Base-by-base conservation (phyloP, 2,888 invertebrate species). In the Melanargia galathea region DNA sequence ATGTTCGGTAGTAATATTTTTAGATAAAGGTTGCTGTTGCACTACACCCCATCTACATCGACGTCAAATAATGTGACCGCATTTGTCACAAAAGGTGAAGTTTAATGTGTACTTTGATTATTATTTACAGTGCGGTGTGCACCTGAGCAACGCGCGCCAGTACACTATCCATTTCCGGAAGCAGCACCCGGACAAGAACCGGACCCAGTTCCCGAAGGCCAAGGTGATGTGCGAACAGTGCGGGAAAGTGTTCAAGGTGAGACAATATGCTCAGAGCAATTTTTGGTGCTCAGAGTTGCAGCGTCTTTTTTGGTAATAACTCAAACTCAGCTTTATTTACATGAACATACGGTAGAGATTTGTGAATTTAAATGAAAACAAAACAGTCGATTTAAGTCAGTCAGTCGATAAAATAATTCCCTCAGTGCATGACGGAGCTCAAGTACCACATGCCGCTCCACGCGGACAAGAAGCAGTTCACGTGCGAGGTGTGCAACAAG, bases 381-480 rank as follows among this genome's bases (percentile, higher is more conserved):
- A n/a, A n/a, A n/a, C n/a, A n/a, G n/a, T n/a, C n/a, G n/a, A n/a
- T n/a, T 5, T 13, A n/a, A n/a, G n/a, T 1, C 2, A 40, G 40
- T 40, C 2, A 40, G 13, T 5, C n/a, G n/a, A 2, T 3, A 40
- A 13, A 16, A 16, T 18, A 5, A 48, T 8, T 24, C 13, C 24
- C 3, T 0, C 30, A 51, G 51, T 33, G 35, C 13, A 16, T 52
- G 13, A 30, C 35, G 2, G 33, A 52, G 33, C 52, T 52, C 6
- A 33, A 33, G 33, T 55, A 43, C 43, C 55, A 55, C 55, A 55
- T 55, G 40, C 40, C 40, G 1, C 16, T 40, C 10, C 55, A 55
- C 18, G 43, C 26, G 10, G 55, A 26, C 10, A 18, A 40, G 26
- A 55, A 43, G 16, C 40, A 26, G 43, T 55, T 43, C 43, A 40